phyloP scores from a whole-genome alignment of 2,888 invertebrate genomes.

The Cephus pulcher region DNA sequence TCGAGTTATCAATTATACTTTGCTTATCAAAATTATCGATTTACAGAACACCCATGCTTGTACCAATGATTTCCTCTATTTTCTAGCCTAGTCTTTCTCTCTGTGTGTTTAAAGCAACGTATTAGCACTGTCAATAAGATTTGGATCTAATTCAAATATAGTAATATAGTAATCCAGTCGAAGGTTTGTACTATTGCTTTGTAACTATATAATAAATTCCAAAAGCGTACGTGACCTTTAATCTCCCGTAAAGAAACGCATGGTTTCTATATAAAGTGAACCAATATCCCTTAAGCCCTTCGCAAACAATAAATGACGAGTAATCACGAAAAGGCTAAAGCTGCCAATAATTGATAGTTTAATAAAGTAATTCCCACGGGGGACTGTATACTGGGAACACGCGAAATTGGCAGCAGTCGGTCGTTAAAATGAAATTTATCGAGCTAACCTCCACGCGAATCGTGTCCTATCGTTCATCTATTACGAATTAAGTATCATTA shows the following conservation, averaged over 20 bases:
- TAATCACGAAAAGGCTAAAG: background rate
- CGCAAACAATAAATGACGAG: background rate
- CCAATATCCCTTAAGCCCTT: background rate
- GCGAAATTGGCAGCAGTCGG: background rate
- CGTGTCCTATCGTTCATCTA: background rate
- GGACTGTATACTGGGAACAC: background rate
- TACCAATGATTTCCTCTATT: background rate
- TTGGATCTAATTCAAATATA: background rate
- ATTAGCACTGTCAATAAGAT: background rate
- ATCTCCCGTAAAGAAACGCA: background rate
- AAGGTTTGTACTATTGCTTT: background rate
- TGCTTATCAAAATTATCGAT: background rate
- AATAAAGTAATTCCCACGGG: background rate
- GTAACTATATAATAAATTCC: background rate
- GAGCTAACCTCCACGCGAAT: background rate
- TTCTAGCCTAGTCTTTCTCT: background rate
- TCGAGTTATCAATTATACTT: background rate
- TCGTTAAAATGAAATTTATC: background rate
- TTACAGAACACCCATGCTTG: background rate
- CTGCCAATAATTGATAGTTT: background rate
- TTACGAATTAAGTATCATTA: background rate
- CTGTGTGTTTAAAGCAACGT: background rate
- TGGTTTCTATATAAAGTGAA: background rate
- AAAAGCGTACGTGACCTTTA: background rate
- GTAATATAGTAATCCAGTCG: background rate